Evolutionary conservation across 1,140 invertebrate species (phyloP).

Genomic region (Drosophila fuyamai): DNA sequence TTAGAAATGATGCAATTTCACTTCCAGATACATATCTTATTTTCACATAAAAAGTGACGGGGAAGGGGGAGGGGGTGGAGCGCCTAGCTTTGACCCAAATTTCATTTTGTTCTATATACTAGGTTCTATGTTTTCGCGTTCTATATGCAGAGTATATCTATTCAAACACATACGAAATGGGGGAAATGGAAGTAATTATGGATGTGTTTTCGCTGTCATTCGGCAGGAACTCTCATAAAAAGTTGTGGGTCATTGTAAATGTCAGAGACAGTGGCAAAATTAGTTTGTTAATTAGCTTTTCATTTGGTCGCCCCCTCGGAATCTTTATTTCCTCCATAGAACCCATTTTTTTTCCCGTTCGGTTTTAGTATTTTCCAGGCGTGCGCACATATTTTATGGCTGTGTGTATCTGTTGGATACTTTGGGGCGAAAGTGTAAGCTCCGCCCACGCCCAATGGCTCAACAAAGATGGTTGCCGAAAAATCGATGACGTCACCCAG

Average conservation of each 20-base stretch:
- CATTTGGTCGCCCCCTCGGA: conserved; percentile 55
- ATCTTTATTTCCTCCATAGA: background rate
- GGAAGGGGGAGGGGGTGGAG: background rate
- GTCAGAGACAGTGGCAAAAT: conserved; percentile 79
- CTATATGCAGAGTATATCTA: conserved; percentile 4
- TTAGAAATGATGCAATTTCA: conserved; percentile 65
- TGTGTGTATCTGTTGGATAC: conserved; percentile 69
- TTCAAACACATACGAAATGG: background rate
- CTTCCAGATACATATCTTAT: conserved; percentile 23
- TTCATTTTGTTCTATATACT: conserved; percentile 33
- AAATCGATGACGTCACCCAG: conserved; percentile 65
- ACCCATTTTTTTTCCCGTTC: background rate
- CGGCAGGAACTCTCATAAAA: conserved; percentile 67
- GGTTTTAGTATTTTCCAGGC: conserved; percentile 16
- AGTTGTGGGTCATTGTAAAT: conserved; percentile 73
- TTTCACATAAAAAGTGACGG: background rate
- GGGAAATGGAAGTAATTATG: conserved; percentile 33
- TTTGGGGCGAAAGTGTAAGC: conserved; percentile 34
- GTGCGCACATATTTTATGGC: conserved; percentile 18
- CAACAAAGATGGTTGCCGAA: conserved; percentile 75
- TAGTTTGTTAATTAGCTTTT: conserved; percentile 83
- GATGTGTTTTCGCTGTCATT: conserved; percentile 23
- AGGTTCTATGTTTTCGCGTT: background rate
- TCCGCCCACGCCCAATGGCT: conserved; percentile 59
- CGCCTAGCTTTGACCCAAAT: conserved; percentile 65